These are phyloP conservation scores for Lasioglossum marginatum DNA, from an alignment of 2,888 invertebrate genomes.

Conservation along the genomic window DNA sequence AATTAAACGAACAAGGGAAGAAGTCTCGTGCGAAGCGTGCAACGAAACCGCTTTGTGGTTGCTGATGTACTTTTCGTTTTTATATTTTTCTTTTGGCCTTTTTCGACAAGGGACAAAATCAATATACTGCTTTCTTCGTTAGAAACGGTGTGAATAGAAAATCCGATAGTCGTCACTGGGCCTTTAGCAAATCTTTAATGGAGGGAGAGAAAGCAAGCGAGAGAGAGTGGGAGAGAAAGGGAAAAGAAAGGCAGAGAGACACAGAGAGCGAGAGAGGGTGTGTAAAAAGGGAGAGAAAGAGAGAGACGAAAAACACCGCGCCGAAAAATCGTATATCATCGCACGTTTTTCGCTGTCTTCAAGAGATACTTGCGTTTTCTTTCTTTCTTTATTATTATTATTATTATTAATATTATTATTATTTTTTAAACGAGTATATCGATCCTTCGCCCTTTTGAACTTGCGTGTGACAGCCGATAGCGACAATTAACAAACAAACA, in stretches of 20 bases:
- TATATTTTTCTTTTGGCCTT: conserved; percentile 18
- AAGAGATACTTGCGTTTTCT: conserved; percentile 45
- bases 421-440: conserved; percentile 27
- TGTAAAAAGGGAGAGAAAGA: conserved; percentile 7
- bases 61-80: conserved; percentile 25
- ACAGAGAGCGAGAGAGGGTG: conserved; percentile 19
- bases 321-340: conserved; percentile 31
- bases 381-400: conserved; percentile 19
- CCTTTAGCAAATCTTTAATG: conserved; percentile 26
- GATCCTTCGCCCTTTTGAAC: conserved; percentile 47
- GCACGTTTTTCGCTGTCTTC: conserved; percentile 32
- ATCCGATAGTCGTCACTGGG: conserved; percentile 28
- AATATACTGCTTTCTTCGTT: conserved; percentile 27
- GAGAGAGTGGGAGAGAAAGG: conserved; percentile 6
- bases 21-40: conserved; percentile 10
- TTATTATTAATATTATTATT: conserved; percentile 22
- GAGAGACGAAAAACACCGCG: conserved; percentile 27
- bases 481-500: conserved; percentile 29
- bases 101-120: neutral
- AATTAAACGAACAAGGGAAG: neutral
- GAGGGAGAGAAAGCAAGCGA: conserved; percentile 9
- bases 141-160: conserved; percentile 24
- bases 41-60: conserved; percentile 26
- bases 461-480: conserved; percentile 45
- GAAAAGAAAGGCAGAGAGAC: neutral